These are phyloP conservation scores for Staurois parvus DNA, from an alignment of 2,797 vertebrate genomes.

Conservation along the genomic window DNA sequence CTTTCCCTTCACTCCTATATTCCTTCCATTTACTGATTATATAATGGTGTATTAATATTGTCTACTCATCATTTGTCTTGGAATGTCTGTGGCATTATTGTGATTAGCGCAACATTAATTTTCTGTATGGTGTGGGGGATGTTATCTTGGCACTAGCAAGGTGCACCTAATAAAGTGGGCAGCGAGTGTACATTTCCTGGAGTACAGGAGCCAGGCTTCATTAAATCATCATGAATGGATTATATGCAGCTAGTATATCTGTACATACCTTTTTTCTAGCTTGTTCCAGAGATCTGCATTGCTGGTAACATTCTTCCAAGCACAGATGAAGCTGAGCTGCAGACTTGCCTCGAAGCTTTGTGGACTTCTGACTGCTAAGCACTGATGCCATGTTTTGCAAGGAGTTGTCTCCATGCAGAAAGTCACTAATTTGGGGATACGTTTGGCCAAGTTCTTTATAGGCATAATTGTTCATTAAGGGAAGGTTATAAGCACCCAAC, in stretches of 20 bases:
- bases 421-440: conserved; percentile 76
- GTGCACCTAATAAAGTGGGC: no score
- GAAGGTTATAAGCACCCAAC: conserved; percentile 69
- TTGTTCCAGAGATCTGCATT: conserved; percentile 88
- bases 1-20: no score
- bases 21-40: no score
- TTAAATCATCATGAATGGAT: no score
- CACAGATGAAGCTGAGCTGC: conserved; percentile 80
- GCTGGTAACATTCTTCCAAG: conserved; percentile 88
- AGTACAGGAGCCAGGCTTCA: no score
- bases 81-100: no score
- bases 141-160: no score
- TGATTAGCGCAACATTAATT: no score
- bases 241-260: neutral
- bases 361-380: conserved; percentile 72
- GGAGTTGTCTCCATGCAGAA: conserved; percentile 71
- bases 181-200: no score
- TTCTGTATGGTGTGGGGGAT: no score
- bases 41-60: no score
- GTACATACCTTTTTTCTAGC: conserved; percentile 88
- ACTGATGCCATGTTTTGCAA: conserved; percentile 74
- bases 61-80: no score
- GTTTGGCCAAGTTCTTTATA: conserved; percentile 73
- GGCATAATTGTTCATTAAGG: conserved; percentile 72
- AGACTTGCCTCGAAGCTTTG: conserved; percentile 75